Base-by-base conservation (phyloP, 2,888 invertebrate species). In the Drosophila kambysellisi region DNA sequence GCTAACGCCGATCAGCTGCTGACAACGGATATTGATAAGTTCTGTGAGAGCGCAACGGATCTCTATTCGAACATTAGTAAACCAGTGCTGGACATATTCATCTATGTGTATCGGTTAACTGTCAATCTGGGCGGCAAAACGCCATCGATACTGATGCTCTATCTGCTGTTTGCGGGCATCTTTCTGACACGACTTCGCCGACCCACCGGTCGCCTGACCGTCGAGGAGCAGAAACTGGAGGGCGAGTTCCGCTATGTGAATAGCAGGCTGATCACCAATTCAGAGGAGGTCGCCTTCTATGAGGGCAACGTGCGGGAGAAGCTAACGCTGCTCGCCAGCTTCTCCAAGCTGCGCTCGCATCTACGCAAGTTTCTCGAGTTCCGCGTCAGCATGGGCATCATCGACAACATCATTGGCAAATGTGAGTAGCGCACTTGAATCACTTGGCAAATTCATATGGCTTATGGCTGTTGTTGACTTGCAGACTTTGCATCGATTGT, bases 231-330 rank as follows among this genome's bases (percentile, higher is more conserved):
- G 93, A 97, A 97, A 92, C 94, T 99, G n/a, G 99, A 99, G 94
- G 99, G 99, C 62, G 99, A 99, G 94, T 99, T 98, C 94, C 95
- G 99, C 92, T 99, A 98, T 91, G 98, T 99, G 39, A 98, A 99
- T 93, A 98, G 99, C 3, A 95, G 99, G 59, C 94, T 99, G 37
- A 99, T 99, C 72, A 98, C 99, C 0, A 99, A 99, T 93, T 97
- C 99, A 0, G 99, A 99, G 93, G 99, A 99, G 93, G 91, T 93
- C 37, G 93, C 93, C 61, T 96, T 96, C 90, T 96, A 96, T 88
- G 95, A 97, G 94, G 97, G 97, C 77, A 97, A 97, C 88, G 95
- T 95, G 76, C 95, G 98, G 20, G 99, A 99, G 92, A 97, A 97
- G 92, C 94, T 96, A 51, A 99, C 98, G 0, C 94, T 99, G 15